Percentiles rank a stretch among this genome's conserved stretches.
Evolutionary conservation across 2,888 invertebrate genomes (phyloP).

Genomic region (Mesopsocus fuscifrons): DNA sequence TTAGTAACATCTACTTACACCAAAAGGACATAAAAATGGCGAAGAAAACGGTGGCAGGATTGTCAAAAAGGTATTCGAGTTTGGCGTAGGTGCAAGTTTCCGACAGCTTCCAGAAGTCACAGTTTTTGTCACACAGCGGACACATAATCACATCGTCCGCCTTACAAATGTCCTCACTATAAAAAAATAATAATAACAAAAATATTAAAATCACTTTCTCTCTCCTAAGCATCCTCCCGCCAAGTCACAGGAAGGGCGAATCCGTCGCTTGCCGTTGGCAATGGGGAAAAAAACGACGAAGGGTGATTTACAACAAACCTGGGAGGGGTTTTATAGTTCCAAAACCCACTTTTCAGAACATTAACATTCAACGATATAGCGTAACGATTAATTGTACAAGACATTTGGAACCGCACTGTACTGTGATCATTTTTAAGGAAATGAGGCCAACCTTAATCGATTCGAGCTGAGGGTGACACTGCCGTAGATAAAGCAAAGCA

Average conservation of each 20-base stretch:
- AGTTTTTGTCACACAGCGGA: slow-evolving; percentile 56
- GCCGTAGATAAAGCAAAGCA: slow-evolving; percentile 44
- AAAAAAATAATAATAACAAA: slow-evolving; percentile 12
- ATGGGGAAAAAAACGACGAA: too few species aligned
- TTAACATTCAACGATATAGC: too few species aligned
- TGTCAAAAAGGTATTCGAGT: slow-evolving; percentile 65
- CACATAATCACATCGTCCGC: slow-evolving; percentile 47
- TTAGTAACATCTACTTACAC: too few species aligned
- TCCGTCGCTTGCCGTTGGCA: too few species aligned
- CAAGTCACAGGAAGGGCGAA: slow-evolving; percentile 1
- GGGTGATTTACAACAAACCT: too few species aligned
- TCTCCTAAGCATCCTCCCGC: too few species aligned
- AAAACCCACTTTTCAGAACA: too few species aligned
- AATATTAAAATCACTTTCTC: too few species aligned
- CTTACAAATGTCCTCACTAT: slow-evolving; percentile 38
- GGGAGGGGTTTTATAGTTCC: too few species aligned
- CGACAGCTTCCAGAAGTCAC: slow-evolving; percentile 52
- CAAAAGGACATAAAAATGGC: slow-evolving; percentile 68
- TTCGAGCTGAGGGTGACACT: slow-evolving; percentile 29
- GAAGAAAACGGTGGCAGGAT: slow-evolving; percentile 56
- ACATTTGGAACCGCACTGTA: too few species aligned
- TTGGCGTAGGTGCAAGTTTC: slow-evolving; percentile 51
- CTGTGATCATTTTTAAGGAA: too few species aligned
- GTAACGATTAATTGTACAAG: too few species aligned
- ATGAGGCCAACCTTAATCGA: slow-evolving; percentile 24